Percentiles rank a stretch among this genome's conserved stretches.
Evolutionary conservation across 2,888 invertebrate genomes (phyloP).

Genomic region (Xanthia togata): DNA sequence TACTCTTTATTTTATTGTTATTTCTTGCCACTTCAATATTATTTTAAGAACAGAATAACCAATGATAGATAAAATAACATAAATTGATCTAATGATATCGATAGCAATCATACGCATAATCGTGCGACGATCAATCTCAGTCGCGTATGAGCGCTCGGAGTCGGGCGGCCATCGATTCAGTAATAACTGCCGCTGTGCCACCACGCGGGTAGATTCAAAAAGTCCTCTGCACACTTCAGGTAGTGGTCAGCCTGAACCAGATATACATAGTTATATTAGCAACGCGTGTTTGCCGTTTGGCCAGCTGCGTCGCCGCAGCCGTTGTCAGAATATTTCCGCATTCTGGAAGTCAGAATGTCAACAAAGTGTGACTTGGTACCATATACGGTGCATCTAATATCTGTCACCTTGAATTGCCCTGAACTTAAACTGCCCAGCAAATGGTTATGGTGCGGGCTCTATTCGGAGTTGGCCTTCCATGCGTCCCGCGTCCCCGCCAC

Average conservation of each 20-base stretch:
- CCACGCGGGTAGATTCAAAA: background rate
- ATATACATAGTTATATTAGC: background rate
- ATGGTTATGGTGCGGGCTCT: too few relatives aligned
- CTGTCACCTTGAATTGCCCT: background rate
- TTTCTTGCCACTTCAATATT: background rate
- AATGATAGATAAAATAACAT: background rate
- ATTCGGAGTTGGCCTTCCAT: background rate
- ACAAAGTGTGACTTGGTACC: background rate
- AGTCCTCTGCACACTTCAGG: too few relatives aligned
- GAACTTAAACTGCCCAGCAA: background rate
- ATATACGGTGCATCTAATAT: too few relatives aligned
- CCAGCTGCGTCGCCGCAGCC: too few relatives aligned
- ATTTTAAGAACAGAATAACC: background rate
- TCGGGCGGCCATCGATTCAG: background rate
- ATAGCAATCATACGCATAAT: background rate
- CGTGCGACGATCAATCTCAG: constrained; percentile 1
- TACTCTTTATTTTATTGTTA: too few relatives aligned
- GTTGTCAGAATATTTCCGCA: too few relatives aligned
- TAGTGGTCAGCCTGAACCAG: background rate
- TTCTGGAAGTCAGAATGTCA: background rate
- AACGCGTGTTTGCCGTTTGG: background rate
- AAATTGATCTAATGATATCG: background rate
- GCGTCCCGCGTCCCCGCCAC: background rate
- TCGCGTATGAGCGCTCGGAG: background rate
- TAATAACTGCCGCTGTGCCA: background rate